Evolutionary conservation across 2,888 invertebrate species (phyloP).

Genomic region (Agrotis puta): DNA sequence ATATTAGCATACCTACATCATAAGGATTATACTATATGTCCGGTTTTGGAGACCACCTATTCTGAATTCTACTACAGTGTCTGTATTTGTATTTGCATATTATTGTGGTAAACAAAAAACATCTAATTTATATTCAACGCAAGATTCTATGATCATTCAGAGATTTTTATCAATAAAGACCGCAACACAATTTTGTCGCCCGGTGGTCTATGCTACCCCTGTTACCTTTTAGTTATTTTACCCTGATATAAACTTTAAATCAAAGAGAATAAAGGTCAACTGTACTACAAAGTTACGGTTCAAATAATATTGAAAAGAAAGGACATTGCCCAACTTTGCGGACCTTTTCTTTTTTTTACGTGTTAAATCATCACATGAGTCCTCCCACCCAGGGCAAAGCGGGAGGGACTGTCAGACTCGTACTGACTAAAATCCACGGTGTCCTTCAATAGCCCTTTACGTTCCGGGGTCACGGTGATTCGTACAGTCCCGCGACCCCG

Average conservation of each 20-base stretch:
- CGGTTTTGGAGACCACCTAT: slow-evolving; percentile 32
- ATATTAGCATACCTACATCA: slow-evolving; percentile 38
- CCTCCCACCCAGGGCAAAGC: too few relatives aligned
- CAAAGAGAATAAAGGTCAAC: too few relatives aligned
- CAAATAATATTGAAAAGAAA: too few relatives aligned
- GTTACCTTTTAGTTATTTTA: background rate
- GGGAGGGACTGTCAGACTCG: too few relatives aligned
- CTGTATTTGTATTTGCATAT: slow-evolving; percentile 33
- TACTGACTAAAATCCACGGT: too few relatives aligned
- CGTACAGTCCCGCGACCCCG: too few relatives aligned
- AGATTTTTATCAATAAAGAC: slow-evolving; percentile 5
- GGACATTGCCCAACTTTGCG: background rate
- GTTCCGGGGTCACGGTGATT: too few relatives aligned
- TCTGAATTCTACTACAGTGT: slow-evolving; percentile 25
- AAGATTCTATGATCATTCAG: background rate
- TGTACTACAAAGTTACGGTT: too few relatives aligned
- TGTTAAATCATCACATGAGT: too few relatives aligned
- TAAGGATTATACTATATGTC: background rate
- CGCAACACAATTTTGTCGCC: background rate
- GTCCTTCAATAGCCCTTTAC: too few relatives aligned
- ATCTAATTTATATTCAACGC: slow-evolving; percentile 36
- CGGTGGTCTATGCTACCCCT: background rate
- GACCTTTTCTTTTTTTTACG: too few relatives aligned
- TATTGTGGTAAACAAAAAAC: slow-evolving; percentile 43
- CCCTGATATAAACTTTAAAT: too few relatives aligned